Base-by-base conservation (phyloP, 2,888 invertebrate genomes). In the Automeris io region DNA sequence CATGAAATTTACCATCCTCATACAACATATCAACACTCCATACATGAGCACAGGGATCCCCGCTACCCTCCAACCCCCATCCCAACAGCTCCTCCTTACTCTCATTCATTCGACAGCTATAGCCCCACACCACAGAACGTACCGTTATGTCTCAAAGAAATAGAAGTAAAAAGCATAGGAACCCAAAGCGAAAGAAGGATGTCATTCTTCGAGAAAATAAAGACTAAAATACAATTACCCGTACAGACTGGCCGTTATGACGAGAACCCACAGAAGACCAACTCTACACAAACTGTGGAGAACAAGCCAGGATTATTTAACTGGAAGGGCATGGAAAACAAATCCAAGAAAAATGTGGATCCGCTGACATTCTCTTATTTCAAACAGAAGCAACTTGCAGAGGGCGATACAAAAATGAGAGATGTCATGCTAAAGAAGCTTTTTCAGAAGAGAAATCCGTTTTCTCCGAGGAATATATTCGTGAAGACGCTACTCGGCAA, bases 91-190 rank as follows among this genome's bases (percentile, higher is more conserved):
- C 48, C 57, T 35, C 51, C 63, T 29, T 42, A 47, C n/a, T 51
- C 57, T 19, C 54, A 54, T 16, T 24, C 57, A 6, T 62, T 57
- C 42, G 58, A 61, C 12, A 51, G 45, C 12, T 66, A 55, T 42
- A 49, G 49, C 9, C 60, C 54, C 23, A 43, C 52, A 22, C 67
- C 57, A 7, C 57, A 66, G 12, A 77, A 73, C 51, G 62, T 70
- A 6, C 81, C 81, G 2, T 46, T 83, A 0, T 82, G 82, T 42
- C 50, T 85, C 1, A 81, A 77, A 47, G 82, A 85, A 52, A 67
- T 85, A 33, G 85, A 85, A 68, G 80, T 85, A 1, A 82, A 77
- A 50, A 85, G 76, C 45, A 74, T 65, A 24, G 79, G 67, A 3
- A 81, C 78, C 1, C 85, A 86, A 43, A 83, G 82, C 51, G 78